Base-by-base conservation (phyloP, 2,888 invertebrate genomes). In the Tupiocoris notatus region DNA sequence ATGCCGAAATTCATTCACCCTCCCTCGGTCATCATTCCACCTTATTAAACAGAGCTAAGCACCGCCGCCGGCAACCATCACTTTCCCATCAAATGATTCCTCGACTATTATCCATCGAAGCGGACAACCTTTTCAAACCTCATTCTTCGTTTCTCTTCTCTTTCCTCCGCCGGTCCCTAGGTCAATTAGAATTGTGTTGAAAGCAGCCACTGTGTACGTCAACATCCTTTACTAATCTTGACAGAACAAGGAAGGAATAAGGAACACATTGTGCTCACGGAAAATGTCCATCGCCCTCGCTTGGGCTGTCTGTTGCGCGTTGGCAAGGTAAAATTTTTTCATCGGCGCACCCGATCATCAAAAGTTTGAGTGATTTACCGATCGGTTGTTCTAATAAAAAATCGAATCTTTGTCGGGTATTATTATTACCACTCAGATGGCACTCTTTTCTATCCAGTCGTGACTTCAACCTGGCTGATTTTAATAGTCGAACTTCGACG, bases 21-120 rank as follows among this genome's bases (percentile, higher is more conserved):
- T 22, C 20, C 62, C 73, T 56, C 23, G 21, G 54, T 63, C 62
- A 62, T 73, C 73, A 70, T 70, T 70, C 70, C 70, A 25, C 70
- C 70, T 70, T 70, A 70, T 70, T 70, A 59, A 70, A 70, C 70
- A 58, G 18, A 57, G 58, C 59, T 58, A 70, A 59, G 70, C 70
- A 61, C 70, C 70, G 39, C 39, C 39, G 39, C 39, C 3, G 39
- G 39, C 39, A 23, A 70, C 70, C 58, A 70, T 70, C 70, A 70
- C 70, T 70, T 70, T 70, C 70, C 61, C 70, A 70, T 70, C 70
- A 58, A 25, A 70, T 59, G 70, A 58, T 70, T 17, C 70, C 16
- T 39, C n/a, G 56, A 67, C 70, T 70, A 70, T 59, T 70, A 70
- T 24, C 61, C 70, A 70, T 61, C 70, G 58, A 59, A 70, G 24